A percentile compares a stretch with the other conserved stretches of the same genome.
Evolutionary conservation across 2,888 invertebrate genomes (phyloP).

Genomic region (Napeogenes inachia): DNA sequence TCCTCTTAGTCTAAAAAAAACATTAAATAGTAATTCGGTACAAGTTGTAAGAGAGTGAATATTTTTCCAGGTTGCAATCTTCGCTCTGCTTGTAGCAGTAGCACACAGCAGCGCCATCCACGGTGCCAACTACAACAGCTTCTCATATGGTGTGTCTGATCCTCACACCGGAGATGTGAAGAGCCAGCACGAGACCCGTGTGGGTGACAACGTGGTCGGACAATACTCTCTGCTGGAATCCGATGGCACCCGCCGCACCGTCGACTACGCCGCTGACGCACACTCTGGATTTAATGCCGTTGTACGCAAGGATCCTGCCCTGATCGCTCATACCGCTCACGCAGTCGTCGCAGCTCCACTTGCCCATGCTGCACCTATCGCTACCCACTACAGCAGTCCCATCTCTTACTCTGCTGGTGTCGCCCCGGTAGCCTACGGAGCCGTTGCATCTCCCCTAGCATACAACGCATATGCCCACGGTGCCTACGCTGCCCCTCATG

Average conservation of each 20-base stretch:
- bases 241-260: slow-evolving; percentile 71
- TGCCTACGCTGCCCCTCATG: slow-evolving; percentile 27
- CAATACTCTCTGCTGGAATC: slow-evolving; percentile 71
- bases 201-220: slow-evolving; percentile 69
- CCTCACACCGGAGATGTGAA: slow-evolving; percentile 71
- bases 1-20: background rate
- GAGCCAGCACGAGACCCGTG: slow-evolving; percentile 66
- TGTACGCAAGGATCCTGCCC: slow-evolving; percentile 64
- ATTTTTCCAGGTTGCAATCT: slow-evolving; percentile 62
- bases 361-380: slow-evolving; percentile 7
- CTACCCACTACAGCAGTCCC: slow-evolving; percentile 10
- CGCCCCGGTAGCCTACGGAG: slow-evolving; percentile 25
- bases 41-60: slow-evolving; percentile 12
- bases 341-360: slow-evolving; percentile 32
- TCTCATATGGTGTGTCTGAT: slow-evolving; percentile 73
- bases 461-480: slow-evolving; percentile 13
- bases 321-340: slow-evolving; percentile 39
- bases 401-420: too few species aligned
- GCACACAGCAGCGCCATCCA: slow-evolving; percentile 56
- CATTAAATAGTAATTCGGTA: background rate
- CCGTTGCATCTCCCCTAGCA: slow-evolving; percentile 25
- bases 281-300: slow-evolving; percentile 74
- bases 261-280: slow-evolving; percentile 73
- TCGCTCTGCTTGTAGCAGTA: slow-evolving; percentile 66
- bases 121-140: slow-evolving; percentile 58